Evolutionary conservation across 1,140 invertebrate genomes (phyloP).

Genomic region (Arctopsyche grandis): DNA sequence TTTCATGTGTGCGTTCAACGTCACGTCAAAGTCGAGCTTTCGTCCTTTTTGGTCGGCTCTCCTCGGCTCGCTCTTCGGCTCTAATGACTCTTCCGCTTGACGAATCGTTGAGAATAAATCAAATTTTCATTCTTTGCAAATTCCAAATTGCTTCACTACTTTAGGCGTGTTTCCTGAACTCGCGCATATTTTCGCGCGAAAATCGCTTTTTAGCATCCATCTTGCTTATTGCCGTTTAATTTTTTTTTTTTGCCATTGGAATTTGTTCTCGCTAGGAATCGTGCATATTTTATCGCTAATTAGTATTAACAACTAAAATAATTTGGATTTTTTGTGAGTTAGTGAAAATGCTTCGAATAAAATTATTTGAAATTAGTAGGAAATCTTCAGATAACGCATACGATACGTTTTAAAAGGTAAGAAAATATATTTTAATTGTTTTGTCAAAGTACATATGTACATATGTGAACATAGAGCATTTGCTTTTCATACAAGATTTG

Average conservation of each 20-base stretch:
- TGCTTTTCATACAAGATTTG: too few species aligned
- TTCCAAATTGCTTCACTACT: constrained; percentile 27
- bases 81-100: constrained; percentile 41
- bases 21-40: constrained; percentile 42
- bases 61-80: neutral
- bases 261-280: neutral
- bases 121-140: constrained; percentile 43
- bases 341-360: too few species aligned
- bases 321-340: too few species aligned
- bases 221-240: constrained; percentile 3
- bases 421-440: too few species aligned
- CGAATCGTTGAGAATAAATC: constrained; percentile 50
- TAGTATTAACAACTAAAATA: too few species aligned
- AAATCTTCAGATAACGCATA: too few species aligned
- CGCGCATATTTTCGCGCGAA: constrained; percentile 12
- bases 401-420: too few species aligned
- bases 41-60: neutral
- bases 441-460: too few species aligned
- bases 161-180: constrained; percentile 31
- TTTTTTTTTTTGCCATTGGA: neutral
- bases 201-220: constrained; percentile 9
- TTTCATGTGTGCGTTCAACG: neutral
- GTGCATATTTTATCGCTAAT: too few species aligned
- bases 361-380: too few species aligned
- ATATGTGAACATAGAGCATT: too few species aligned